Percentiles rank a stretch among this genome's conserved stretches.
These are phyloP conservation scores for Archips crataeganus DNA, from an alignment of 2,888 invertebrate genomes.

Conservation along the genomic window DNA sequence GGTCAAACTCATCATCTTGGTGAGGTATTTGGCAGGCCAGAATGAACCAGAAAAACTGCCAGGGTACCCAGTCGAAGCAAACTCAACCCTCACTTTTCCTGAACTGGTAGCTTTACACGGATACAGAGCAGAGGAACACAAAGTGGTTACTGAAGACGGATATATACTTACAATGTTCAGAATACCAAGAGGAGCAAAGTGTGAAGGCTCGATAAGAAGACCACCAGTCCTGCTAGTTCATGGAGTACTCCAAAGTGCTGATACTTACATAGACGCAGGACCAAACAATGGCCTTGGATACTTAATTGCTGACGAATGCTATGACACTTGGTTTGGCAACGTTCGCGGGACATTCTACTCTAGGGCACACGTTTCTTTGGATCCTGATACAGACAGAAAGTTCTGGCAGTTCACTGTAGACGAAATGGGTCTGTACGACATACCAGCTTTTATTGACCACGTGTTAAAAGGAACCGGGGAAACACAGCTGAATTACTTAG, in stretches of 20 bases:
- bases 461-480: slow-evolving; percentile 5
- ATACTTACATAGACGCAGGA: slow-evolving; percentile 23
- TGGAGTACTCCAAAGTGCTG: slow-evolving; percentile 33
- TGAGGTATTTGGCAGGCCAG: not conserved
- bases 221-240: slow-evolving; percentile 33
- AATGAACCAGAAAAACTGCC: slow-evolving; percentile 12
- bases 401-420: slow-evolving; percentile 82
- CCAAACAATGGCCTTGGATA: slow-evolving; percentile 52
- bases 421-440: slow-evolving; percentile 88
- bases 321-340: slow-evolving; percentile 52
- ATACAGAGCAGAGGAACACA: slow-evolving; percentile 30
- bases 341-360: slow-evolving; percentile 67
- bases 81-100: slow-evolving; percentile 26
- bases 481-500: slow-evolving; percentile 19
- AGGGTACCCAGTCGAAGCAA: slow-evolving; percentile 12
- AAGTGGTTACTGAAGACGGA: slow-evolving; percentile 32
- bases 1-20: slow-evolving; percentile 5
- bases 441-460: slow-evolving; percentile 77
- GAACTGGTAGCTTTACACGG: slow-evolving; percentile 20
- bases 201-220: not conserved
- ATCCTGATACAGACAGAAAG: slow-evolving; percentile 62
- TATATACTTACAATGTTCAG: slow-evolving; percentile 39
- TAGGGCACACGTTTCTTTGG: slow-evolving; percentile 73
- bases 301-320: slow-evolving; percentile 53
- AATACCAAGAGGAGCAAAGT: slow-evolving; percentile 18